Conservation (phyloP, 2,888 invertebrate species). For the Schizaphis graminum region DNA sequence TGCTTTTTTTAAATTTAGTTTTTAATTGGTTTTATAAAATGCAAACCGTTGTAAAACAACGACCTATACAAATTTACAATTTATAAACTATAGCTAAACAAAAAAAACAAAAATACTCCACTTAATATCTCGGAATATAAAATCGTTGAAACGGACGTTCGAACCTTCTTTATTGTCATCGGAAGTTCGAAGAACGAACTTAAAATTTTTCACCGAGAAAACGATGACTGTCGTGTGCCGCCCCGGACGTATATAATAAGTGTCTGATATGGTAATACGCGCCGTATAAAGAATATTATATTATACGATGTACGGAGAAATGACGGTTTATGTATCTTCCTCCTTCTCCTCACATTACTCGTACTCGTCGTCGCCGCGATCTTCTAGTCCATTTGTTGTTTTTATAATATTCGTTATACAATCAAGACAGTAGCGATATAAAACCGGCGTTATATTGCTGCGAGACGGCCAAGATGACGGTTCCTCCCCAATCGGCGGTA, state of each 20-base stretch:
- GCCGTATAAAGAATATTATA: background rate
- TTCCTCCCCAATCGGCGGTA: constrained; percentile 34
- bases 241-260: constrained; percentile 41
- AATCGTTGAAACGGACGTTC: background rate
- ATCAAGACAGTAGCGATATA: background rate
- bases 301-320: background rate
- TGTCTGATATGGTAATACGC: constrained; percentile 32
- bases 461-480: constrained; percentile 2
- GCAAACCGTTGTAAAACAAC: background rate
- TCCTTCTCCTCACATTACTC: background rate
- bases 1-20: background rate
- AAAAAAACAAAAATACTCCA: background rate
- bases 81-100: background rate
- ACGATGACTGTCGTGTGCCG: constrained; percentile 6
- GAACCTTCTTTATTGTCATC: constrained; percentile 11
- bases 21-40: constrained; percentile 21
- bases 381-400: constrained; percentile 38
- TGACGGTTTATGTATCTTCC: background rate
- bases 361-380: background rate
- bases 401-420: constrained; percentile 5
- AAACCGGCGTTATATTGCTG: background rate
- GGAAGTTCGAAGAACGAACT: constrained; percentile 45
- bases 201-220: constrained; percentile 41
- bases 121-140: background rate
- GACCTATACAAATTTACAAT: background rate